phyloP scores from a whole-genome alignment of 1,140 invertebrate genomes.

The Nilaparvata lugens region DNA sequence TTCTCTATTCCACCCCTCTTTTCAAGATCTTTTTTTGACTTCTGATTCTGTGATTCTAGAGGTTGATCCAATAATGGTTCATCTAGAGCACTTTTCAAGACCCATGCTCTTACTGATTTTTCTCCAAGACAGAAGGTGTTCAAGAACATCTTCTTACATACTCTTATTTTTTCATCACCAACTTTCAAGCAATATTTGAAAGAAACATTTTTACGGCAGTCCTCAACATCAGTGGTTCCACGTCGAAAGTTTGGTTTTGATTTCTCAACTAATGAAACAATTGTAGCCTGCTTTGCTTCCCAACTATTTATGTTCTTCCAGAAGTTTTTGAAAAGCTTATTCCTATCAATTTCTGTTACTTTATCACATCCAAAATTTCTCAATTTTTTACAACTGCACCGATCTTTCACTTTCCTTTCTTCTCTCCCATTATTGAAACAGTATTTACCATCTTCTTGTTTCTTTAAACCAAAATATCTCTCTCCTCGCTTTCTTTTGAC shows the following conservation, averaged over 20 bases:
- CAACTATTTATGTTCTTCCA: slow-evolving; percentile 13
- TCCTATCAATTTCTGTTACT: slow-evolving; percentile 9
- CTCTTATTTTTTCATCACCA: slow-evolving; percentile 6
- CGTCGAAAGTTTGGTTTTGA: slow-evolving; percentile 9
- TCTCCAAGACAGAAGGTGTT: slow-evolving; percentile 13
- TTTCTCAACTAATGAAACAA: slow-evolving; percentile 15
- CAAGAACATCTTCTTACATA: slow-evolving; percentile 16
- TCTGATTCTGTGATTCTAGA: no score
- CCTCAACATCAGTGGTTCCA: slow-evolving; percentile 6
- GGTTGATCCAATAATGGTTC: background rate
- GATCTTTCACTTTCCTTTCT: slow-evolving; percentile 9
- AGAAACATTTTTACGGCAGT: slow-evolving; percentile 10
- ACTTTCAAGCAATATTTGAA: slow-evolving; percentile 12
- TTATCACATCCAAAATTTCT: slow-evolving; percentile 10
- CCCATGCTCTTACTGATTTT: slow-evolving; percentile 15
- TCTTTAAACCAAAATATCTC: slow-evolving; percentile 17
- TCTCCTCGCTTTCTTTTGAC: slow-evolving; percentile 24
- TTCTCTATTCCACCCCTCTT: no score
- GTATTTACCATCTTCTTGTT: slow-evolving; percentile 11
- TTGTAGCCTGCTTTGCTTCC: slow-evolving; percentile 14
- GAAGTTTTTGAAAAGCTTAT: slow-evolving; percentile 11
- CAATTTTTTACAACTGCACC: slow-evolving; percentile 12
- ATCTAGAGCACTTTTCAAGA: background rate
- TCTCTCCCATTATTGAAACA: slow-evolving; percentile 5
- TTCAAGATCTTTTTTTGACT: no score